Evolutionary conservation across 2,888 invertebrate species (phyloP).

Genomic region (Pollenia labialis): DNA sequence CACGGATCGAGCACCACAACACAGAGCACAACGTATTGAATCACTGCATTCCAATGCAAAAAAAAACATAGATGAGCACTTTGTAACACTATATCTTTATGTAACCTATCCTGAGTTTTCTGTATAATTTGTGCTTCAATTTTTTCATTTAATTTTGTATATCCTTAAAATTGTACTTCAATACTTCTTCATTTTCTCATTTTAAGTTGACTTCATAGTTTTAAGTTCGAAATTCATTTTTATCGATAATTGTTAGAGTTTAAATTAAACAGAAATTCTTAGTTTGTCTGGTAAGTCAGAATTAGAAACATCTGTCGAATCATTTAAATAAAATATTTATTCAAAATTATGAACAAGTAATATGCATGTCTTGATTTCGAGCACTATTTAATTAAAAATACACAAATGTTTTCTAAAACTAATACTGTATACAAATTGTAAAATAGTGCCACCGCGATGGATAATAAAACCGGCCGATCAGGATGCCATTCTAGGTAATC

Average conservation of each 20-base stretch:
- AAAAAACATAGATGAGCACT: constrained; percentile 68
- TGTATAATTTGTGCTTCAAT: constrained; percentile 34
- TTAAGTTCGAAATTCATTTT: constrained; percentile 1
- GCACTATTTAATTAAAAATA: constrained; percentile 49
- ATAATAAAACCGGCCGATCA: constrained; percentile 89
- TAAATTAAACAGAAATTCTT: constrained; percentile 2
- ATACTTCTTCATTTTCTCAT: constrained; percentile 28
- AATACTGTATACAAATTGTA: constrained; percentile 64
- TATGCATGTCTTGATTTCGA: constrained; percentile 62
- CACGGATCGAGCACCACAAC: constrained; percentile 71
- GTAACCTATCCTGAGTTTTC: constrained; percentile 45
- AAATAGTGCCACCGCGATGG: constrained; percentile 90
- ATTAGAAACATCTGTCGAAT: constrained; percentile 24
- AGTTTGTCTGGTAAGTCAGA: constrained; percentile 59
- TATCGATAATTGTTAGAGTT: not conserved
- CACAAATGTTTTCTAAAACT: constrained; percentile 53
- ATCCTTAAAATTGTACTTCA: constrained; percentile 28
- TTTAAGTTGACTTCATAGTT: constrained; percentile 46
- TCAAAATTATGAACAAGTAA: constrained; percentile 8
- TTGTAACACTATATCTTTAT: constrained; percentile 67
- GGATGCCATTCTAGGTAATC: constrained; percentile 89
- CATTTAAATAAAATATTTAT: constrained; percentile 34
- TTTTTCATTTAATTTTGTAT: constrained; percentile 42
- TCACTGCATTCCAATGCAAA: constrained; percentile 68
- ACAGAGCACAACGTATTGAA: constrained; percentile 70